Conservation (phyloP, 2,113 vertebrate genomes). For the Enhydra lutris region DNA sequence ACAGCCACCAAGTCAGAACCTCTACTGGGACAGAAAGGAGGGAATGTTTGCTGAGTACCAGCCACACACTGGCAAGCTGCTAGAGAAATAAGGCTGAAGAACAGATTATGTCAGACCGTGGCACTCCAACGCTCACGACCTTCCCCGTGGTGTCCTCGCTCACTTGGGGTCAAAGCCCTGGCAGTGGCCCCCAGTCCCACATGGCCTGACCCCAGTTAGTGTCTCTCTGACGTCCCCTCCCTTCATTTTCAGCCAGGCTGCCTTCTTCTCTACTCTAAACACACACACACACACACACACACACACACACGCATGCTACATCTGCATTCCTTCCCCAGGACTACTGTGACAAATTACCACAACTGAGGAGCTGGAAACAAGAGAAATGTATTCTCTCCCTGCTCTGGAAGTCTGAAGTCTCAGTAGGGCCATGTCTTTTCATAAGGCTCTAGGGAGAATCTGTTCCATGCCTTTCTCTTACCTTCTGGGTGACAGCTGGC, state of each 20-base stretch:
- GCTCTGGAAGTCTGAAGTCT: not conserved
- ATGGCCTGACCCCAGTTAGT: not conserved
- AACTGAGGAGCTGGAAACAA: not conserved
- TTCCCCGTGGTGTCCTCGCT: not conserved
- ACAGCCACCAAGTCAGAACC: not conserved
- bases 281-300: too few species aligned
- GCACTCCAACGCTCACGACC: not conserved
- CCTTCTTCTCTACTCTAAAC: not conserved
- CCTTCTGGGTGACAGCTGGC: not conserved
- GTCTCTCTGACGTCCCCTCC: rapidly evolving
- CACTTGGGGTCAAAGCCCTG: not conserved
- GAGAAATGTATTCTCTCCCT: not conserved
- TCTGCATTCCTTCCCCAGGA: not conserved
- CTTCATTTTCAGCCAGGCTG: not conserved
- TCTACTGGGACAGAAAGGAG: not conserved
- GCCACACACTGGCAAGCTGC: not conserved
- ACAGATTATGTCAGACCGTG: rapidly evolving
- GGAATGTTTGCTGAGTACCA: too few species aligned
- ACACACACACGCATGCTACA: not conserved
- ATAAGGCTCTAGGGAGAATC: not conserved
- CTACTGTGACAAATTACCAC: not conserved
- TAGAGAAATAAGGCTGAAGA: not conserved
- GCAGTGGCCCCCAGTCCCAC: rapidly evolving
- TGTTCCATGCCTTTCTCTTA: not conserved
- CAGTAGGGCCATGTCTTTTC: not conserved